A percentile compares a stretch with the other conserved stretches of the same genome.
phyloP scores from a whole-genome alignment of 2,888 invertebrate genomes.

The Chrysina gloriosa region DNA sequence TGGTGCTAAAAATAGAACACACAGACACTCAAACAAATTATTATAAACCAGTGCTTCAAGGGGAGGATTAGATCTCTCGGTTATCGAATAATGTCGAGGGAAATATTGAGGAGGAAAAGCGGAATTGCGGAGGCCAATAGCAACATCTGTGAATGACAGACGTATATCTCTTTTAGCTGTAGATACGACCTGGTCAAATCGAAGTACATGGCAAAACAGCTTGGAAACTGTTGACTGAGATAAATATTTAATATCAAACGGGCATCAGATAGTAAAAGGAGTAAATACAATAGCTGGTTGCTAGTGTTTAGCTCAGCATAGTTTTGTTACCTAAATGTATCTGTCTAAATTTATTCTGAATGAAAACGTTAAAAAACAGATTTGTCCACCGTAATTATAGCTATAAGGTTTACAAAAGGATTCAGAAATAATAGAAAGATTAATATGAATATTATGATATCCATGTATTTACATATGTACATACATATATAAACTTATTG shows the following conservation, averaged over 20 bases:
- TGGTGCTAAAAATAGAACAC: not conserved
- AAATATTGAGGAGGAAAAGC: not conserved
- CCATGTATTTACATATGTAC: too few species aligned
- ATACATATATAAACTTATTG: too few species aligned
- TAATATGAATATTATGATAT: too few species aligned
- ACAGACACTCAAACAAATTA: slow-evolving; percentile 44
- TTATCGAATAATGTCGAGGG: slow-evolving; percentile 49
- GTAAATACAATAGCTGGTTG: slow-evolving; percentile 11
- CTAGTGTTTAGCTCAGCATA: not conserved
- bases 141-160: slow-evolving; percentile 59
- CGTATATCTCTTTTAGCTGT: slow-evolving; percentile 54
- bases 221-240: slow-evolving; percentile 37
- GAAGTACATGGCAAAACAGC: slow-evolving; percentile 10
- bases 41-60: slow-evolving; percentile 54
- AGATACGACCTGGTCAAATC: slow-evolving; percentile 22
- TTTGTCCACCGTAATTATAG: too few species aligned
- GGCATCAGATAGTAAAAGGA: slow-evolving; percentile 9
- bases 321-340: too few species aligned
- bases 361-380: too few species aligned
- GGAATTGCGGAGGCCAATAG: slow-evolving; percentile 49
- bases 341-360: too few species aligned
- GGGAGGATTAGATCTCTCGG: slow-evolving; percentile 58
- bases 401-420: too few species aligned
- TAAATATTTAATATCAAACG: slow-evolving; percentile 35
- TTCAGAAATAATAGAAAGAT: too few species aligned